A percentile compares a stretch with the other conserved stretches of the same genome.
Conservation (phyloP, 2,888 invertebrate species). For the Shargacucullia verbasci region DNA sequence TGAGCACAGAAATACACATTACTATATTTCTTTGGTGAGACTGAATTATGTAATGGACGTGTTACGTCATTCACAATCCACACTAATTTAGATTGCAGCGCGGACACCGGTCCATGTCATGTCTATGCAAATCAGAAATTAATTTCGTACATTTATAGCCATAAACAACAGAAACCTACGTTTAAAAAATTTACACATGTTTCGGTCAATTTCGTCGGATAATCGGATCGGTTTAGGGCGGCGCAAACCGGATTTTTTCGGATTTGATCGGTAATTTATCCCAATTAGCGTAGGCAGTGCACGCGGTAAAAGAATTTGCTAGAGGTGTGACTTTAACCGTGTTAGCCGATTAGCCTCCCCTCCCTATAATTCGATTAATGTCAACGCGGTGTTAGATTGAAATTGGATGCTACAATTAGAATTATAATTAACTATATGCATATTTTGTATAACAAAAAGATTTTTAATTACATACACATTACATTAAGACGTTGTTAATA, state of each 20-base stretch:
- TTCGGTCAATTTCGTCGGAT: conserved; percentile 49
- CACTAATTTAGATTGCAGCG: conserved; percentile 51
- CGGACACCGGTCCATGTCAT: conserved; percentile 39
- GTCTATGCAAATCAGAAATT: conserved; percentile 56
- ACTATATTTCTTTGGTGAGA: too few relatives aligned
- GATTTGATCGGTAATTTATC: conserved; percentile 69
- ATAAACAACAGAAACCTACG: conserved; percentile 39
- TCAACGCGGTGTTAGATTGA: conserved; percentile 20
- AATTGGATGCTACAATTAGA: conserved; percentile 24
- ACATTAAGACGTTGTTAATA: too few relatives aligned
- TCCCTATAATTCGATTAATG: conserved; percentile 46
- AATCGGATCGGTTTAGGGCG: conserved; percentile 68
- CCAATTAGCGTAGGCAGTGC: conserved; percentile 62
- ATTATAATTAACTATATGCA: too few relatives aligned
- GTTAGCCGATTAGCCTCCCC: conserved; percentile 46
- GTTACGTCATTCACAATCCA: conserved; percentile 47
- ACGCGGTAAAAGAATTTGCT: conserved; percentile 44
- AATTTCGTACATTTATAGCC: conserved; percentile 43
- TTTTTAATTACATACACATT: too few relatives aligned
- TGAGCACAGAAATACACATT: too few relatives aligned
- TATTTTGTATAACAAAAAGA: too few relatives aligned
- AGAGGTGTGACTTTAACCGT: conserved; percentile 36
- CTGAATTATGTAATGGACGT: conserved; percentile 27
- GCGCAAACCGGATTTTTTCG: conserved; percentile 67
- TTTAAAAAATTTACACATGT: conserved; percentile 32